phyloP scores from a whole-genome alignment of 2,888 invertebrate genomes.

The Hecatera dysodea region DNA sequence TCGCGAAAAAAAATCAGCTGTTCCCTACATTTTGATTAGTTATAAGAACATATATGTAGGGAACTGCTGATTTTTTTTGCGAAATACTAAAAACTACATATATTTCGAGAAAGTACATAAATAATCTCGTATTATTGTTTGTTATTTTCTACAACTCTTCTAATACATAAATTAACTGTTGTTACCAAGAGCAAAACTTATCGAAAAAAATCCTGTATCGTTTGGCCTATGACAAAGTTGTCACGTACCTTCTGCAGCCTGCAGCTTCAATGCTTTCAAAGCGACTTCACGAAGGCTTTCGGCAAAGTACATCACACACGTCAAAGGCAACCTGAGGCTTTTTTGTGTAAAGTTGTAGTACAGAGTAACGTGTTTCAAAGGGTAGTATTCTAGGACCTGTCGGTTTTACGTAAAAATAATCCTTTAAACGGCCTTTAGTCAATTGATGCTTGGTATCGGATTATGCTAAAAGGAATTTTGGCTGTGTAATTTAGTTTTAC shows the following conservation, averaged over 20 bases:
- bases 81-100: background rate
- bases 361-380: constrained; percentile 21
- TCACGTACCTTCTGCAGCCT: constrained; percentile 1
- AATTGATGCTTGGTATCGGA: background rate
- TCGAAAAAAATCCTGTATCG: background rate
- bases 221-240: constrained; percentile 25
- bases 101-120: background rate
- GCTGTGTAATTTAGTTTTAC: background rate
- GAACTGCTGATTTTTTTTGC: too few relatives aligned
- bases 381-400: constrained; percentile 12
- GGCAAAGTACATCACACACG: constrained; percentile 19
- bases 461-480: background rate
- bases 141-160: background rate
- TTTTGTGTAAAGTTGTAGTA: constrained; percentile 32
- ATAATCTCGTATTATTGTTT: background rate
- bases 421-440: background rate
- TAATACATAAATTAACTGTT: background rate
- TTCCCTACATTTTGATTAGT: too few relatives aligned
- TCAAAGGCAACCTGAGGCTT: constrained; percentile 28
- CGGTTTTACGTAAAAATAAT: background rate
- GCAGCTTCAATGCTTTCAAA: constrained; percentile 29
- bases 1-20: too few relatives aligned
- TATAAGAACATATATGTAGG: too few relatives aligned
- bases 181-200: background rate
- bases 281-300: constrained; percentile 28